phyloP scores from a whole-genome alignment of 1,140 invertebrate genomes.

The Diachasma alloeum region DNA sequence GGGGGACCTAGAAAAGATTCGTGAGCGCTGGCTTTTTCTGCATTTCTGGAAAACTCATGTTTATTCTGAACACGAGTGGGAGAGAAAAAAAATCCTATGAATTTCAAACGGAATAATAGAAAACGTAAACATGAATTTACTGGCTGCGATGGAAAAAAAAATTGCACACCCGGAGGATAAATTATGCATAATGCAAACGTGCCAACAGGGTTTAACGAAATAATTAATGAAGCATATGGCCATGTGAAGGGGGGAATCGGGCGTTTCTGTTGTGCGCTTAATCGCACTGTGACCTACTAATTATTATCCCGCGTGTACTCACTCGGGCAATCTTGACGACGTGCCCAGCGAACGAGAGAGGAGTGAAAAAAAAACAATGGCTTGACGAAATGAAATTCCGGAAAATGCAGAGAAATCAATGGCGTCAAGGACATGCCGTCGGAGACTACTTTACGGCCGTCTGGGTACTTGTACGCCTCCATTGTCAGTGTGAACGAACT shows the following conservation, averaged over 20 bases:
- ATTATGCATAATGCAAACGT: background rate
- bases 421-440: background rate
- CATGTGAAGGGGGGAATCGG: background rate
- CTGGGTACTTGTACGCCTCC: background rate
- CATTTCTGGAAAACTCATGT: background rate
- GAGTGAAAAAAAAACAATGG: background rate
- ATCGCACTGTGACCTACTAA: slow-evolving; percentile 45
- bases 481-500: background rate
- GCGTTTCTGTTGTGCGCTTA: slow-evolving; percentile 42
- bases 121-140: background rate
- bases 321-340: background rate
- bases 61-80: background rate
- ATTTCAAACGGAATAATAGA: background rate
- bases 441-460: background rate
- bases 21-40: background rate
- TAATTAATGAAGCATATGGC: background rate
- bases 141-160: background rate
- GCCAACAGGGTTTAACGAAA: slow-evolving; percentile 24
- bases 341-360: background rate
- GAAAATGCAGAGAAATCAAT: background rate
- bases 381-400: background rate
- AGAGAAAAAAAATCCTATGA: background rate
- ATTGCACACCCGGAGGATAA: background rate
- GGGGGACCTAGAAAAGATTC: background rate
- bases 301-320: slow-evolving; percentile 32